Evolutionary conservation across 2,888 invertebrate species (phyloP), one percentile per base, ranked within the genome.

Genomic region (Nebria brevicollis): DNA sequence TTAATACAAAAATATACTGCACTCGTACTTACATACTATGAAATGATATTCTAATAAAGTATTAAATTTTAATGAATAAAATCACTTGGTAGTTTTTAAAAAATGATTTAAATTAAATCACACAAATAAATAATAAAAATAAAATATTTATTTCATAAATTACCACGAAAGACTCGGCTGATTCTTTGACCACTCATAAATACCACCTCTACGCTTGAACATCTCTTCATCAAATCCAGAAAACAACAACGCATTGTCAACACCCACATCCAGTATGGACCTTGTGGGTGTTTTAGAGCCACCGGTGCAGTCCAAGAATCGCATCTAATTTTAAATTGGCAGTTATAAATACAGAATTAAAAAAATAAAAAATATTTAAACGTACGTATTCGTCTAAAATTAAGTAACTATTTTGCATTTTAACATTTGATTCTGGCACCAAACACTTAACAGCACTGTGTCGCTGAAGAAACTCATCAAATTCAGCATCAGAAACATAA

Each of bases 361-460:
- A 54, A 54, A 54, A 54, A 6, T 2, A 1, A 54, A 1, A 54
- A 54, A 8, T 54, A 54, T 6, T 54, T 6, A 2, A 11, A 85
- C 87, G 86, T 86, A 89, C 89, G 85, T 90, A 89, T 88, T 91
- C 91, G 83, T 91, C 91, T 77, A 91, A 85, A 82, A 91, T 90
- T 41, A 91, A 84, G 83, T 91, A 91, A 83, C 90, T 90, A 83
- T 91, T 90, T 84, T 89, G 90, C 90, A 91, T 91, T 85, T 88
- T 88, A 3, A 34, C 83, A 82, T 91, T 91, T 1, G 89, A 90
- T 85, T 91, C 91, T 1, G 90, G 90, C 10, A 91, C 90, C 78
- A 91, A 86, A 84, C 88, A 88, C 11, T 83, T 74, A 4, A 90
- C 86, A 72, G 85, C 79, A 54, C 85, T 84, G 84, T 91, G 91